phyloP scores from a whole-genome alignment of 2,113 vertebrate genomes.

The Zonotrichia leucophrys region DNA sequence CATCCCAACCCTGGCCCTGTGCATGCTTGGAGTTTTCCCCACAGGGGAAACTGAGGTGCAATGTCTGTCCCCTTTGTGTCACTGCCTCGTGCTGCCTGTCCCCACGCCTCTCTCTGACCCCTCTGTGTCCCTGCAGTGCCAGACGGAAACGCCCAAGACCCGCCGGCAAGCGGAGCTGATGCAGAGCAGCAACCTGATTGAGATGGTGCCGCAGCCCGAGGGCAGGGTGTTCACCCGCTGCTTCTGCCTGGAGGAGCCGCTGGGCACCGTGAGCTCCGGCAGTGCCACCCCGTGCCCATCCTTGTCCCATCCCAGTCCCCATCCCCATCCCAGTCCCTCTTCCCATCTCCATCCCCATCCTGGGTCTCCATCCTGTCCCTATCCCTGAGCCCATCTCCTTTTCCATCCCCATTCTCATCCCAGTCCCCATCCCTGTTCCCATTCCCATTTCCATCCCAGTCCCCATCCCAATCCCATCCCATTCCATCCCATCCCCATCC shows the following conservation, averaged over 20 bases:
- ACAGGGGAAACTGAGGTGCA: background rate
- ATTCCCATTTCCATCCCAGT: too few species aligned
- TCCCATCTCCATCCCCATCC: background rate
- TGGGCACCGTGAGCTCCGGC: slow-evolving; percentile 45
- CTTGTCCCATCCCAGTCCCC: too few species aligned
- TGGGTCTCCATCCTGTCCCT: background rate
- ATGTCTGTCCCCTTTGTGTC: background rate
- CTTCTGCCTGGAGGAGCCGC: slow-evolving; percentile 79
- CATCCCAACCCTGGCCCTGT: rapidly evolving
- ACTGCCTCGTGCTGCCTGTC: rapidly evolving
- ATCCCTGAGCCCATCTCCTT: too few species aligned
- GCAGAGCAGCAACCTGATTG: slow-evolving; percentile 81
- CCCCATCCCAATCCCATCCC: background rate
- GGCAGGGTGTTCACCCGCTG: slow-evolving; percentile 81
- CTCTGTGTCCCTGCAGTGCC: slow-evolving; percentile 74
- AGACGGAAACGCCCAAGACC: slow-evolving; percentile 82
- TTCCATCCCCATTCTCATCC: too few species aligned
- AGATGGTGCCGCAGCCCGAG: slow-evolving; percentile 76
- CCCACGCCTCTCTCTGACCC: rapidly evolving
- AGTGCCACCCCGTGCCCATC: background rate
- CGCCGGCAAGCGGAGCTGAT: slow-evolving; percentile 85
- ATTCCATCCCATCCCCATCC: too few species aligned
- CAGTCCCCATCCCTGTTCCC: too few species aligned
- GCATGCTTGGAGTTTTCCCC: background rate
- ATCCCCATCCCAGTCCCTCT: rapidly evolving